Percentiles rank a stretch among this genome's conserved stretches.
Conservation (phyloP, 1,140 invertebrate genomes). For the Latrodectus geometricus region DNA sequence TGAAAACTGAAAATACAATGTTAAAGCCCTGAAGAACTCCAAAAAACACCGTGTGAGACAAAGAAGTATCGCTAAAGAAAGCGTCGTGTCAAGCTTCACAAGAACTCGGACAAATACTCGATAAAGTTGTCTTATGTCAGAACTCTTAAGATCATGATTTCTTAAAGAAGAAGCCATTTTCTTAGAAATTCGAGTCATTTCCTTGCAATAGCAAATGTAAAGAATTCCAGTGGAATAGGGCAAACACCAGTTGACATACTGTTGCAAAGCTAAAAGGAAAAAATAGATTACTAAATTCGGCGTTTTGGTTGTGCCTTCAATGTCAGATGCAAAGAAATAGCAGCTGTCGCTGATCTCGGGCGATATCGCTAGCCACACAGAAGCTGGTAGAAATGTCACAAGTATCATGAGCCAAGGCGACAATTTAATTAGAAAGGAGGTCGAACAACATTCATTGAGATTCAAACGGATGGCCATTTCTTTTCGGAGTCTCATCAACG, state of each 20-base stretch:
- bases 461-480: neutral
- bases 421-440: neutral
- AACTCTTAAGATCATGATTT: neutral
- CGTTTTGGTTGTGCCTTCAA: neutral
- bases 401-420: slow-evolving; percentile 18
- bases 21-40: slow-evolving; percentile 46
- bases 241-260: slow-evolving; percentile 46
- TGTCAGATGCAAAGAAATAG: neutral
- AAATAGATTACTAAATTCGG: slow-evolving; percentile 1
- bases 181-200: slow-evolving; percentile 4
- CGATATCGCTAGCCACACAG: slow-evolving; percentile 15
- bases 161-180: neutral
- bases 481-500: neutral
- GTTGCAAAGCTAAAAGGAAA: slow-evolving; percentile 26
- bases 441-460: neutral
- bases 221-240: slow-evolving; percentile 12
- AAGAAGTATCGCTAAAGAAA: slow-evolving; percentile 5
- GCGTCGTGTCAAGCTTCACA: neutral
- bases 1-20: slow-evolving; percentile 29
- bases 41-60: slow-evolving; percentile 38
- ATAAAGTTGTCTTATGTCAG: slow-evolving; percentile 24
- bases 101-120: slow-evolving; percentile 21
- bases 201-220: slow-evolving; percentile 26
- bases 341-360: slow-evolving; percentile 7
- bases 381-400: slow-evolving; percentile 7